Evolutionary conservation across 2,113 vertebrate species (phyloP), one percentile per base, ranked within the genome.

Genomic region (Mystacornis crossleyi): DNA sequence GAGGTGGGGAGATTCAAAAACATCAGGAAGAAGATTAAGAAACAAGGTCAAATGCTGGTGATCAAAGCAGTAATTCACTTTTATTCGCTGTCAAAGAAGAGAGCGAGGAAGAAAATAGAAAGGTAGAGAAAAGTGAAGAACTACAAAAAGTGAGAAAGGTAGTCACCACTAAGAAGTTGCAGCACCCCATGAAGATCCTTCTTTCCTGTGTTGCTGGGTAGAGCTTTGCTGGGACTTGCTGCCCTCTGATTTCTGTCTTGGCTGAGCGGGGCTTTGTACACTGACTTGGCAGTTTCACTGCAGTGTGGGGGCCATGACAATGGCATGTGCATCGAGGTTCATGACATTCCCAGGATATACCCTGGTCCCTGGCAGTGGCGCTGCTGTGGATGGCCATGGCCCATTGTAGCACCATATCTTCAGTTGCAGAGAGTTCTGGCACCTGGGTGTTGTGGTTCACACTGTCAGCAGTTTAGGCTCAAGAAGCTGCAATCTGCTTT

Each of bases 391-490:
- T 24, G 15, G 12, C 26, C 31, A 7, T 12, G 34, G 65, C 18
- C 24, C 15, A 0, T 13, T 43, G 71, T 40, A 1, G 2, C 36
- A 14, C 31, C 17, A 9, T 11, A 6, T 34, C 17, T 43, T 36
- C 31, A 14, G 8, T n/a, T 77, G 36, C 45, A 15, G 36, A 20
- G 36, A 3, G 1, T 26, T 60, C 53, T 33, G 36, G 21, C 21
- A 18, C 26, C 8, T 21, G 7, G 7, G 5, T 33, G 9, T 51
- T 0, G 0, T 1, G 2, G 33, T 51, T 86, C 0, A 0, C 9
- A 2, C 10, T 58, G 25, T 9, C 0, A 0, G 21, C 26, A 34
- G 14, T 31, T 58, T 1, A 31, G 61, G 43, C 17, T 51, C 0
- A 0, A 43, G 45, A 77, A 23, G 26, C 43, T 58, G 43, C 45